A percentile compares a stretch with the other conserved stretches of the same genome.
Conservation (phyloP, 2,888 invertebrate genomes). For the Zonitis immaculata region DNA sequence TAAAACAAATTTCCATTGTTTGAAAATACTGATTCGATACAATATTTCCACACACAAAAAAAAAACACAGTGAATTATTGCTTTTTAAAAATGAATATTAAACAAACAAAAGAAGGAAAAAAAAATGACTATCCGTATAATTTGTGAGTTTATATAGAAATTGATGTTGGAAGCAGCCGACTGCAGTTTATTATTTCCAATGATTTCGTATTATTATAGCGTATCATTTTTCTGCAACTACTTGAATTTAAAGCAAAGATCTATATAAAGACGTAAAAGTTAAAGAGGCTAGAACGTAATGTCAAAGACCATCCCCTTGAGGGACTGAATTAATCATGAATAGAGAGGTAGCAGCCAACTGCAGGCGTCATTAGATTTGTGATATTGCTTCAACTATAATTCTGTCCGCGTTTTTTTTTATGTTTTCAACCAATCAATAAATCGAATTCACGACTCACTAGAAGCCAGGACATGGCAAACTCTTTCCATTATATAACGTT, state of each 20-base stretch:
- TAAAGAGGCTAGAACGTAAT: slow-evolving; percentile 26
- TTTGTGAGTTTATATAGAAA: neutral
- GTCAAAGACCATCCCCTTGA: slow-evolving; percentile 24
- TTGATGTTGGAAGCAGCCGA: neutral
- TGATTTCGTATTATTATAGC: neutral
- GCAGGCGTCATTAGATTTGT: slow-evolving; percentile 19
- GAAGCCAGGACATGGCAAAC: too few relatives aligned
- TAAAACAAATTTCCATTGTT: neutral
- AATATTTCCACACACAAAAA: too few relatives aligned
- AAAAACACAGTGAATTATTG: too few relatives aligned
- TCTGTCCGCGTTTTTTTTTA: neutral
- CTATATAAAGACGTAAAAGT: slow-evolving; percentile 34
- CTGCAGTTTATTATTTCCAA: neutral
- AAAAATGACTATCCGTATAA: neutral
- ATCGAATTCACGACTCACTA: too few relatives aligned
- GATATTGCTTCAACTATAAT: slow-evolving; percentile 7
- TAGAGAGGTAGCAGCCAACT: slow-evolving; percentile 20
- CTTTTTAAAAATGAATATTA: too few relatives aligned
- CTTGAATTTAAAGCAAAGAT: slow-evolving; percentile 33
- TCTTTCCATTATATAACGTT: too few relatives aligned
- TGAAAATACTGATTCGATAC: neutral
- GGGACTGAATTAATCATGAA: slow-evolving; percentile 26
- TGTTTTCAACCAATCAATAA: neutral
- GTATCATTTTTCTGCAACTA: slow-evolving; percentile 17
- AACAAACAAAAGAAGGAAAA: neutral